A percentile compares a stretch with the other conserved stretches of the same genome.
Conservation (phyloP, 2,797 vertebrate species). For the Tarsius wallacei region DNA sequence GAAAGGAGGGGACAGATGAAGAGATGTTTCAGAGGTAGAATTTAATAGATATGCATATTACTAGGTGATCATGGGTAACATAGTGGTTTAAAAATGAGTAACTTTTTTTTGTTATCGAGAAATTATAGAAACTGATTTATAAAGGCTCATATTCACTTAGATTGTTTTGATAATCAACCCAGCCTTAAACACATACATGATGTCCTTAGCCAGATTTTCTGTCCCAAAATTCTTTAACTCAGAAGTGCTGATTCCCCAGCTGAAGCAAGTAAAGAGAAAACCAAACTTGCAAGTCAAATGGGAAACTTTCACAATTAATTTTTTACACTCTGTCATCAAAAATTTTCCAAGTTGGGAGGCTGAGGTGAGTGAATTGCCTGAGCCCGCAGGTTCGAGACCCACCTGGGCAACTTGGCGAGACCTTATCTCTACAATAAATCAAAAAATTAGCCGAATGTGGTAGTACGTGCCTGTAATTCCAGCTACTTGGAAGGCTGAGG, state of each 20-base stretch:
- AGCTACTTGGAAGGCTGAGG: too few species aligned
- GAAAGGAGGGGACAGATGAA: not conserved
- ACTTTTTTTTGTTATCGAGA: not conserved
- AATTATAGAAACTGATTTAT: not conserved
- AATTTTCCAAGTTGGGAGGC: not conserved
- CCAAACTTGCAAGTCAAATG: not conserved
- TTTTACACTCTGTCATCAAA: not conserved
- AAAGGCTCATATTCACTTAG: not conserved
- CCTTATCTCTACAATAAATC: too few species aligned
- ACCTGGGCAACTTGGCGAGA: too few species aligned
- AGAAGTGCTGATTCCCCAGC: not conserved
- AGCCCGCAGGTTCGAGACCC: too few species aligned
- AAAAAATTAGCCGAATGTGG: too few species aligned
- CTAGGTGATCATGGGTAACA: not conserved
- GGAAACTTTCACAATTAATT: not conserved
- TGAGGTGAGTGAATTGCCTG: too few species aligned
- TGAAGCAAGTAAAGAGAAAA: conserved; percentile 30
- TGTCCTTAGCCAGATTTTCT: not conserved
- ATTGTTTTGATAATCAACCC: not conserved
- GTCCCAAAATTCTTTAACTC: not conserved
- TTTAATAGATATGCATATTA: not conserved
- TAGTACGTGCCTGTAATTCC: too few species aligned
- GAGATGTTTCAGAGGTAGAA: not conserved
- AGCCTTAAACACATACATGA: not conserved
- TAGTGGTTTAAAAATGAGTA: not conserved